phyloP scores from a whole-genome alignment of 2,888 invertebrate species.

The Scaptomyza parva region DNA sequence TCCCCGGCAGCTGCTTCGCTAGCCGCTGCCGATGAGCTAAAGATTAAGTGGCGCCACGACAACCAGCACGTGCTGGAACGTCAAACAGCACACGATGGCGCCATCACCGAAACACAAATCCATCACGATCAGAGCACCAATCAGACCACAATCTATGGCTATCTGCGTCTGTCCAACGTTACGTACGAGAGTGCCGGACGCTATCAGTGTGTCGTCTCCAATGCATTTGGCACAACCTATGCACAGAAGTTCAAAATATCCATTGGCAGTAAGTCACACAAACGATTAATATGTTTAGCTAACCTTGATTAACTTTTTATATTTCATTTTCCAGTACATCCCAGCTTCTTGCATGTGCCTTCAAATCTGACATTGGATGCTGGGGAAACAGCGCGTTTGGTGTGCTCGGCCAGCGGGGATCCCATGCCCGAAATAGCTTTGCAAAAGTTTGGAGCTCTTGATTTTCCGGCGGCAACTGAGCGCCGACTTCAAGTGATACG shows the following conservation, averaged over 20 bases:
- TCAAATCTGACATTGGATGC: constrained; percentile 93
- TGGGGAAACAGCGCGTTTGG: constrained; percentile 93
- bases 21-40: constrained; percentile 86
- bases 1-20: constrained; percentile 90
- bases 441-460: constrained; percentile 96
- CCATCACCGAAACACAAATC: constrained; percentile 84
- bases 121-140: constrained; percentile 82
- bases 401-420: constrained; percentile 95
- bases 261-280: constrained; percentile 89
- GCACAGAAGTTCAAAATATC: constrained; percentile 94
- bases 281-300: neutral
- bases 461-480: constrained; percentile 97
- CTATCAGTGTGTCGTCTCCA: constrained; percentile 97
- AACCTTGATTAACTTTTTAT: neutral
- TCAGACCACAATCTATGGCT: constrained; percentile 89
- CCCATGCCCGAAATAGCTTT: constrained; percentile 95
- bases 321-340: constrained; percentile 88
- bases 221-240: constrained; percentile 95
- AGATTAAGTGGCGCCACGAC: constrained; percentile 95
- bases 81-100: constrained; percentile 60
- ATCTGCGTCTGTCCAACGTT: constrained; percentile 90
- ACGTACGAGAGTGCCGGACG: constrained; percentile 93
- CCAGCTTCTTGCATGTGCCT: constrained; percentile 93
- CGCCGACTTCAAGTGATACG: constrained; percentile 96
- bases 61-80: constrained; percentile 87